Evolutionary conservation across 2,797 vertebrate species (phyloP), one percentile per base, ranked within the genome.

Genomic region (Sebastiscus albofasciatus): DNA sequence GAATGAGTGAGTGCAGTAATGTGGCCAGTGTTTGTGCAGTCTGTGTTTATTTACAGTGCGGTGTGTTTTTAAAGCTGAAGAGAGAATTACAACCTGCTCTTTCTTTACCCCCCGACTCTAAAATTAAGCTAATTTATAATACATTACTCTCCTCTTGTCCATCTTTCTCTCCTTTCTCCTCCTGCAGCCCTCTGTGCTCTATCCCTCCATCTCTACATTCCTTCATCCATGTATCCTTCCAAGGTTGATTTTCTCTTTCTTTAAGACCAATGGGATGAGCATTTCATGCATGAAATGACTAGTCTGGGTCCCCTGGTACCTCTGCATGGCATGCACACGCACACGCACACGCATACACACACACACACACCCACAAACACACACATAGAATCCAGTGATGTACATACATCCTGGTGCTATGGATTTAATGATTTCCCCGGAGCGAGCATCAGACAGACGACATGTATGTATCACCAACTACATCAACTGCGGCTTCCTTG

Each of bases 391-490:
- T 82, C 61, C 78, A 62, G 70, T 72, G 67, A 84, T 91, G 84
- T 85, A 83, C 84, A 85, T 88, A 88, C 79, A 87, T 87, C 80
- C 85, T 60, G 71, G 60, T 88, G 76, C 89, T 94, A 93, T 93
- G 77, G 92, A 94, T 93, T 94, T 93, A 94, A 94, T 81, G 93
- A 93, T 94, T 93, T 94, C 92, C 90, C 89, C 49, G 60, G 90
- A 87, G 87, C 67, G 6, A 82, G 68, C 75, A 84, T 89, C 81
- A 90, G 83, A 84, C 82, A 76, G 82, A 87, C 79, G 85, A 83
- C 92, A 87, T 80, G 83, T 86, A 88, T 90, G 90, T 94, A 90
- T 89, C 90, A 87, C 88, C 76, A 70, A 71, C 86, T 86, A 80
- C 80, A 88, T 79, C 82, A 81, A 61, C 84, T 84, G 78, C 9